These are phyloP conservation scores for Prochilodus magdalenae DNA, from an alignment of 2,113 vertebrate species.

Conservation along the genomic window DNA sequence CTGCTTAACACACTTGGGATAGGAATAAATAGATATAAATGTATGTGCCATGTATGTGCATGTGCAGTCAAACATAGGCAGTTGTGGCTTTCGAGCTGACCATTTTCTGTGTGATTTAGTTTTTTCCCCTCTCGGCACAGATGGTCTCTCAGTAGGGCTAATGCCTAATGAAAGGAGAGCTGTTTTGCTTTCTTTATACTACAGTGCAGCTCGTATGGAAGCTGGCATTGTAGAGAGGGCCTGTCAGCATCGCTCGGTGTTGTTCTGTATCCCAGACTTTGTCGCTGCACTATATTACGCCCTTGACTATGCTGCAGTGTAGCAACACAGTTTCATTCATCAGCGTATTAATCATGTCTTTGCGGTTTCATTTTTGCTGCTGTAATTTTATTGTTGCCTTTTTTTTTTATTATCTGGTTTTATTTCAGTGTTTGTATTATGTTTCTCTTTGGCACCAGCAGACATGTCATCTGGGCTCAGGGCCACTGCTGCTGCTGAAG, in stretches of 20 bases:
- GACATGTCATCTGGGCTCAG: constrained; percentile 31
- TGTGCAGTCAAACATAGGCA: background rate
- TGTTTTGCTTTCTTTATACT: constrained; percentile 38
- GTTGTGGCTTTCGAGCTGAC: background rate
- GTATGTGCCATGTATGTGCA: background rate
- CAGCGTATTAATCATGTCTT: background rate
- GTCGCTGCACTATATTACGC: constrained; percentile 18
- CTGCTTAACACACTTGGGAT: background rate
- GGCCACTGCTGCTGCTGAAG: constrained; percentile 12
- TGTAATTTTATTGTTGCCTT: background rate
- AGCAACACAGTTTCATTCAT: constrained; percentile 15
- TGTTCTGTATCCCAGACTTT: constrained; percentile 14
- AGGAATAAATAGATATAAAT: background rate
- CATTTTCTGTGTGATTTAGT: background rate
- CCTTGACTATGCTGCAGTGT: constrained; percentile 6
- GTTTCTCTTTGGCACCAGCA: constrained; percentile 19
- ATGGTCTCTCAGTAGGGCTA: constrained; percentile 55
- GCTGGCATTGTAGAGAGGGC: constrained; percentile 33
- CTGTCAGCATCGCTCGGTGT: constrained; percentile 25
- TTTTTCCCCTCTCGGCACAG: constrained; percentile 20
- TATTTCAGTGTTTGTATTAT: constrained; percentile 4
- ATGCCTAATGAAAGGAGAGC: constrained; percentile 44
- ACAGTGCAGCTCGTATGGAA: constrained; percentile 21
- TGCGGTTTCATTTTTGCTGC: background rate
- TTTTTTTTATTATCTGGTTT: background rate